These are phyloP conservation scores for Nomia melanderi DNA, from an alignment of 1,140 invertebrate genomes.

Conservation along the genomic window DNA sequence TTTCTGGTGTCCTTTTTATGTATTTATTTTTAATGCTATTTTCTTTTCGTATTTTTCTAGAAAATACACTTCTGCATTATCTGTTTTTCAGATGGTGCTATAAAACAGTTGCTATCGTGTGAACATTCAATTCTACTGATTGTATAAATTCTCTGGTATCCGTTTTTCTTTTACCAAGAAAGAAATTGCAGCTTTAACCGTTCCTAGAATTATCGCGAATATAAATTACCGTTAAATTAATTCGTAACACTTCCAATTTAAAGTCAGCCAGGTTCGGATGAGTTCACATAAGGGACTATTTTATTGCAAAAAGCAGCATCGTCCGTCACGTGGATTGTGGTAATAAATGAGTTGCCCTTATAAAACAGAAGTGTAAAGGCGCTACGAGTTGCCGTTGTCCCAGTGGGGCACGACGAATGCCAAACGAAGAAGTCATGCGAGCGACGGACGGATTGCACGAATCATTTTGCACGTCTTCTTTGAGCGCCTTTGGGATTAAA, in stretches of 20 bases:
- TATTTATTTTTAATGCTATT: too few species aligned
- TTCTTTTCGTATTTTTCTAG: too few species aligned
- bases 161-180: too few species aligned
- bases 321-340: not conserved
- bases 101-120: too few species aligned
- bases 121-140: too few species aligned
- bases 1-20: too few species aligned
- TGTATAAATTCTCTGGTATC: too few species aligned
- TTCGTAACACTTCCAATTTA: slow-evolving; percentile 1
- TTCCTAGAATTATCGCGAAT: too few species aligned
- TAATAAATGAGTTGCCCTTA: slow-evolving; percentile 34
- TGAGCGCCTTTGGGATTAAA: slow-evolving; percentile 6
- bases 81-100: too few species aligned
- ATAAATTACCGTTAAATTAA: not conserved
- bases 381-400: slow-evolving; percentile 20
- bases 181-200: too few species aligned
- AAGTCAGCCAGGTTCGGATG: not conserved
- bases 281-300: not conserved
- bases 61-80: too few species aligned
- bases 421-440: slow-evolving; percentile 24
- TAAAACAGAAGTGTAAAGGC: slow-evolving; percentile 45
- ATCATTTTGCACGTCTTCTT: slow-evolving; percentile 32
- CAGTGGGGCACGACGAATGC: slow-evolving; percentile 19
- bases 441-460: slow-evolving; percentile 1
- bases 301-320: not conserved